A percentile compares a stretch with the other conserved stretches of the same genome.
phyloP scores from a whole-genome alignment of 2,888 invertebrate genomes.

The Mechanitis mazaeus region DNA sequence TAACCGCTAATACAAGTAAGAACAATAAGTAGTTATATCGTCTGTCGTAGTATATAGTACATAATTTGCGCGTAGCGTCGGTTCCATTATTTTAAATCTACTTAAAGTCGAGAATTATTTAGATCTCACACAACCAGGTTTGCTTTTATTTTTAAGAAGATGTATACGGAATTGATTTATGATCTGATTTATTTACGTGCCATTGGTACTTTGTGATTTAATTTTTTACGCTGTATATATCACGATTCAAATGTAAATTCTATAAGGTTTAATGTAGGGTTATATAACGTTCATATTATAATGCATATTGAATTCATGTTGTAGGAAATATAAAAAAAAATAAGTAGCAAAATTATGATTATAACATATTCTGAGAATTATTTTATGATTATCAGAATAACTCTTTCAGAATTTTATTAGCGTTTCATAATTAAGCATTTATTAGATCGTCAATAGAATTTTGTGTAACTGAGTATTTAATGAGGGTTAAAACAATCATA shows the following conservation, averaged over 20 bases:
- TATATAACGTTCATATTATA: conserved; percentile 59
- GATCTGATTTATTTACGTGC: conserved; percentile 46
- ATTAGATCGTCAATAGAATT: conserved; percentile 29
- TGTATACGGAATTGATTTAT: conserved; percentile 37
- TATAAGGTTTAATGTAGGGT: conserved; percentile 53
- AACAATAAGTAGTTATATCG: conserved; percentile 73
- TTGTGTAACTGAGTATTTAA: conserved; percentile 27
- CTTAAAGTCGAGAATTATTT: not conserved
- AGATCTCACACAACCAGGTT: conserved; percentile 28
- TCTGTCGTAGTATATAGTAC: conserved; percentile 43
- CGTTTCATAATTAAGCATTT: conserved; percentile 33
- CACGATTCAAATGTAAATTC: conserved; percentile 60
- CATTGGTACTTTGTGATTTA: conserved; percentile 42
- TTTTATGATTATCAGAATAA: conserved; percentile 17
- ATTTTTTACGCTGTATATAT: conserved; percentile 63
- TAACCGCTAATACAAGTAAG: conserved; percentile 68
- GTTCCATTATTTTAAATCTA: conserved; percentile 11
- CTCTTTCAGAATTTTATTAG: conserved; percentile 24
- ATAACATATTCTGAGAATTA: conserved; percentile 29
- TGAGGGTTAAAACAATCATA: conserved; percentile 65
- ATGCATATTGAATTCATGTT: conserved; percentile 71
- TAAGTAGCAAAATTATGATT: conserved; percentile 52
- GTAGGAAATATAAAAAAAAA: conserved; percentile 61
- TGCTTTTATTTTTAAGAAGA: conserved; percentile 28
- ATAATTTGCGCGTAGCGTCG: conserved; percentile 58